Conservation (phyloP, 2,888 invertebrate species). For the Orgyia antiqua region DNA sequence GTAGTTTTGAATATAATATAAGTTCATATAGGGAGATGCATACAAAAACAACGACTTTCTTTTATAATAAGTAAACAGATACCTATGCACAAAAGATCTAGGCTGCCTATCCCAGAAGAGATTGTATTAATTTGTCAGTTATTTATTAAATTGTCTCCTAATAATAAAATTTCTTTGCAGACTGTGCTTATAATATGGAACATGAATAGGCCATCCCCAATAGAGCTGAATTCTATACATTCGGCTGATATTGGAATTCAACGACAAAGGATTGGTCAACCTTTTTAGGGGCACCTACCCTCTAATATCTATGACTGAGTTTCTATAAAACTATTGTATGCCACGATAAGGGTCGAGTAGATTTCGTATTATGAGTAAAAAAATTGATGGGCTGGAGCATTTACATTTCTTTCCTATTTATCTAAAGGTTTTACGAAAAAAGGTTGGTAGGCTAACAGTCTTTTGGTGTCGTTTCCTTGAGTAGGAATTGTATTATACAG, state of each 20-base stretch:
- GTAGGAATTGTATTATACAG: no score
- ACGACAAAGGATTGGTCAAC: slow-evolving; percentile 67
- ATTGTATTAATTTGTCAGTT: no score
- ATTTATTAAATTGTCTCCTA: no score
- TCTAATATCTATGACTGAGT: slow-evolving; percentile 31
- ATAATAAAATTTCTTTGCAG: no score
- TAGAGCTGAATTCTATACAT: slow-evolving; percentile 50
- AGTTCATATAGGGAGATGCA: no score
- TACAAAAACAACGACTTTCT: no score
- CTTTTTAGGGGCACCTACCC: slow-evolving; percentile 43
- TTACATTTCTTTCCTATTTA: slow-evolving; percentile 23
- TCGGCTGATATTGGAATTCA: slow-evolving; percentile 64
- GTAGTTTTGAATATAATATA: no score
- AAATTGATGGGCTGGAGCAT: slow-evolving; percentile 25
- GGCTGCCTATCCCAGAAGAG: no score
- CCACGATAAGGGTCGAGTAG: slow-evolving; percentile 21
- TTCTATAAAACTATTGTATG: slow-evolving; percentile 35
- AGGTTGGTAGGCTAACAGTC: slow-evolving; percentile 5
- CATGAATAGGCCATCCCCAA: slow-evolving; percentile 51
- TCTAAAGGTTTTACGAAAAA: slow-evolving; percentile 17
- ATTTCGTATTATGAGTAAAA: slow-evolving; percentile 25
- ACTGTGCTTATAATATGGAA: slow-evolving; percentile 17
- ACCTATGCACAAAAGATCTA: no score
- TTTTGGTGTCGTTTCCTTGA: not conserved
- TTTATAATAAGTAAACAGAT: no score